These are phyloP conservation scores for Barnardius zonarius DNA, from an alignment of 2,113 vertebrate genomes.

Conservation along the genomic window DNA sequence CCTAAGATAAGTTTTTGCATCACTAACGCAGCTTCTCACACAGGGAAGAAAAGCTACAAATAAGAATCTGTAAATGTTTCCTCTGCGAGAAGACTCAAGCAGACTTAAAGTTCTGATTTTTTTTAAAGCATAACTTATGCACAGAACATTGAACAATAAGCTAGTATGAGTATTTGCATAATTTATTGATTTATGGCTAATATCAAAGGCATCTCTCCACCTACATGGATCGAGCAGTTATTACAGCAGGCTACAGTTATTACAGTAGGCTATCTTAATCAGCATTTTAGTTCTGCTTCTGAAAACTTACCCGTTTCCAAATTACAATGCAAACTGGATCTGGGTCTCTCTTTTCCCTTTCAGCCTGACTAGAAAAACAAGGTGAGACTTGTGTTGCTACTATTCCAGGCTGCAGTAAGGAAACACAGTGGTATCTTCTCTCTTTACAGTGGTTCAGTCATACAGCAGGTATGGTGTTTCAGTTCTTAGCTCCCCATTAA, in stretches of 20 bases:
- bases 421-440: neutral
- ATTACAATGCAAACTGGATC: neutral
- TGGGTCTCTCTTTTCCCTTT: neutral
- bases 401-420: neutral
- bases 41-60: neutral
- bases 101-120: neutral
- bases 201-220: constrained; percentile 29
- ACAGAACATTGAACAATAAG: constrained; percentile 23
- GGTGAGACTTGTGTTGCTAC: neutral
- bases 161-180: constrained; percentile 34
- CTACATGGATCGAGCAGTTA: constrained; percentile 7
- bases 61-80: neutral
- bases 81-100: neutral
- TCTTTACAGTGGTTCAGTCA: neutral
- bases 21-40: neutral
- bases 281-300: neutral
- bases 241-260: constrained; percentile 31
- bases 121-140: neutral
- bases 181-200: constrained; percentile 53
- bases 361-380: neutral
- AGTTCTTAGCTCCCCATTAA: neutral
- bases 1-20: neutral
- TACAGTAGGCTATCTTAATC: constrained; percentile 2
- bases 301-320: neutral
- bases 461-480: neutral